Evolutionary conservation across 2,888 invertebrate species (phyloP).

Genomic region (Baccha elongata): DNA sequence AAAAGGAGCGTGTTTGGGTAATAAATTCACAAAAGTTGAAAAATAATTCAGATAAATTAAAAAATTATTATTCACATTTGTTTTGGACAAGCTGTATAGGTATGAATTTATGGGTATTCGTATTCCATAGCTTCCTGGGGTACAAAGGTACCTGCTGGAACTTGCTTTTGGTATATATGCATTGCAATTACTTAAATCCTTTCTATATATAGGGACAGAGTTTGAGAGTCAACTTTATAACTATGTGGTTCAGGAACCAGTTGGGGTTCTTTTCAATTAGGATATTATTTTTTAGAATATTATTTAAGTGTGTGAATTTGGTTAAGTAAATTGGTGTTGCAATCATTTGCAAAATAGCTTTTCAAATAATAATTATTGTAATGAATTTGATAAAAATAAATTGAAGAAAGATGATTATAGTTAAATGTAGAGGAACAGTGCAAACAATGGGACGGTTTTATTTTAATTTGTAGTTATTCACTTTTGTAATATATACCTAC

Average conservation of each 20-base stretch:
- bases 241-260: neutral
- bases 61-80: slow-evolving; percentile 73
- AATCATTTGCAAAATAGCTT: slow-evolving; percentile 1
- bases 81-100: slow-evolving; percentile 34
- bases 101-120: neutral
- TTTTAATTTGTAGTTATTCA: too few species aligned
- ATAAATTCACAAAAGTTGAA: slow-evolving; percentile 72
- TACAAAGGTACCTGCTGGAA: slow-evolving; percentile 33
- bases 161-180: slow-evolving; percentile 43
- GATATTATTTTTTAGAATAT: slow-evolving; percentile 43
- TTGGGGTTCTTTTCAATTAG: slow-evolving; percentile 46
- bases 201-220: slow-evolving; percentile 18
- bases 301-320: slow-evolving; percentile 12
- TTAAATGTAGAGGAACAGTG: too few species aligned
- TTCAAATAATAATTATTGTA: neutral
- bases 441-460: too few species aligned
- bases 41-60: slow-evolving; percentile 73
- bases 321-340: slow-evolving; percentile 27
- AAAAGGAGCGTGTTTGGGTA: slow-evolving; percentile 55
- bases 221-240: slow-evolving; percentile 18
- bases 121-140: neutral
- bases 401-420: too few species aligned
- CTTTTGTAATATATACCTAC: too few species aligned
- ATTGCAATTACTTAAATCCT: slow-evolving; percentile 72
- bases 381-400: too few species aligned